Conservation (phyloP, 2,113 vertebrate species). For the Lathamus discolor region DNA sequence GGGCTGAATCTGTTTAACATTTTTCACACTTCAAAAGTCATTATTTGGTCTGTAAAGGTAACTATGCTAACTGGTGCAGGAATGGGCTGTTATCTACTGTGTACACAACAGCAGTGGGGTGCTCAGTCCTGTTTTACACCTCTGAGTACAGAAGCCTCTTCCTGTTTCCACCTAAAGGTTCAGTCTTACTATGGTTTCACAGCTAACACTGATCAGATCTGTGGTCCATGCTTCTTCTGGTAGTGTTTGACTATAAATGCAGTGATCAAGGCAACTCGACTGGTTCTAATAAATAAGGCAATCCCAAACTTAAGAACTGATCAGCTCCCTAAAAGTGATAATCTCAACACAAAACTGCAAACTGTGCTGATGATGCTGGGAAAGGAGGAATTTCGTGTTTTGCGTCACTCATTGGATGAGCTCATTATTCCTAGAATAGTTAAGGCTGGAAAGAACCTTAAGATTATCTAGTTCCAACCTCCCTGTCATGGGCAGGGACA, state of each 20-base stretch:
- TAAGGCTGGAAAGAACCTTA: neutral
- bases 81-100: neutral
- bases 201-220: neutral
- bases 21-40: neutral
- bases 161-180: neutral
- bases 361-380: neutral
- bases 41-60: neutral
- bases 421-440: neutral
- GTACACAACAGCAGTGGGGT: fast-evolving
- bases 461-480: neutral
- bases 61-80: neutral
- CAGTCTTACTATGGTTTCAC: neutral
- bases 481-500: neutral
- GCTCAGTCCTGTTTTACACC: neutral
- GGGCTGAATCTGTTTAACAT: neutral
- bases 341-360: neutral
- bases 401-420: neutral
- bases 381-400: neutral
- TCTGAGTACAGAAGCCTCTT: neutral
- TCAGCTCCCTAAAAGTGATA: neutral
- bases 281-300: neutral
- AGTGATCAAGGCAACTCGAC: neutral
- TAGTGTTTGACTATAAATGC: neutral
- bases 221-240: fast-evolving
- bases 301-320: neutral